phyloP scores from a whole-genome alignment of 2,113 vertebrate genomes.

The Neolamprologus tretocephalus region DNA sequence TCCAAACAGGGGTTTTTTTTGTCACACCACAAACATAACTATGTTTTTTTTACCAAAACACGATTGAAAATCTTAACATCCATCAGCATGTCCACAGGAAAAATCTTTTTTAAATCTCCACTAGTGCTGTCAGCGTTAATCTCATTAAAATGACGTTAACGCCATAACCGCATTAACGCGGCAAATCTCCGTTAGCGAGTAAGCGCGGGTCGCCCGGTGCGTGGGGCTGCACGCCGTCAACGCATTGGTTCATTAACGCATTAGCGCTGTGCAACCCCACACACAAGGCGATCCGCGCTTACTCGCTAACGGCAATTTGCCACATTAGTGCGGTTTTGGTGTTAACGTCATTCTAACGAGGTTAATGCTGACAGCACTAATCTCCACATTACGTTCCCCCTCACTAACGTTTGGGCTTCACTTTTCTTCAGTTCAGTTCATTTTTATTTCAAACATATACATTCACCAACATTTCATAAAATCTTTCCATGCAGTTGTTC shows the following conservation, averaged over 20 bases:
- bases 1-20: rapidly evolving
- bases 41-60: neutral
- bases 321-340: neutral
- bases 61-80: neutral
- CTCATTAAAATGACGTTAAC: neutral
- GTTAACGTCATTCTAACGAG: neutral
- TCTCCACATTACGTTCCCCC: neutral
- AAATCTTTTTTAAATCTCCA: rapidly evolving
- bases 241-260: neutral
- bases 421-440: neutral
- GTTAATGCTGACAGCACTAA: neutral
- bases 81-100: neutral
- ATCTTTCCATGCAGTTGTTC: neutral
- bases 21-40: neutral
- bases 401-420: neutral
- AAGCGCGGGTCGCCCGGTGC: rapidly evolving
- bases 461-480: neutral
- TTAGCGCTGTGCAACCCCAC: neutral
- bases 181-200: neutral
- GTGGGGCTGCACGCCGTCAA: neutral
- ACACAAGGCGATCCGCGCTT: neutral
- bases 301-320: neutral
- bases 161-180: neutral
- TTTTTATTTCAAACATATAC: neutral
- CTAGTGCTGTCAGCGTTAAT: neutral